These are phyloP conservation scores for Bombus consobrinus DNA, from an alignment of 1,140 invertebrate genomes.

Conservation along the genomic window DNA sequence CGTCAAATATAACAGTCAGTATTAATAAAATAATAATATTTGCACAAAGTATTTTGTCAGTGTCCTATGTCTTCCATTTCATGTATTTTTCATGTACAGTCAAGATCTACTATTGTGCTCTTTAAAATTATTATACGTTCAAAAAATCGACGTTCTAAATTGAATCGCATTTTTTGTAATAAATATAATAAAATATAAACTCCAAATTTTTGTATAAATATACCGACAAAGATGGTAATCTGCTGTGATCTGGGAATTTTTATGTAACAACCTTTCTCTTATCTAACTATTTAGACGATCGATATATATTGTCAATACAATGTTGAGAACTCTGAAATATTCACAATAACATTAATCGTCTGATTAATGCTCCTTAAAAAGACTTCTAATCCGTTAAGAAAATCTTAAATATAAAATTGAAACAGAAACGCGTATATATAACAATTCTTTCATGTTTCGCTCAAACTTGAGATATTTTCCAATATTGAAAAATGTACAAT, in stretches of 20 bases:
- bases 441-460: not conserved
- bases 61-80: not conserved
- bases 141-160: not conserved
- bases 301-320: too few species aligned
- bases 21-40: not conserved
- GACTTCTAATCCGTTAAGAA: too few species aligned
- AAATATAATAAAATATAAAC: not conserved
- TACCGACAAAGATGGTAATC: not conserved
- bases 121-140: not conserved
- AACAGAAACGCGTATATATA: too few species aligned
- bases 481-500: not conserved
- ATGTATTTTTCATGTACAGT: not conserved
- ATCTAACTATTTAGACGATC: too few species aligned
- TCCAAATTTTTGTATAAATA: not conserved
- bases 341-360: too few species aligned
- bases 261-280: too few species aligned
- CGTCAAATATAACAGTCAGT: not conserved
- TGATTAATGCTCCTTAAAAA: too few species aligned
- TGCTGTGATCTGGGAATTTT: too few species aligned
- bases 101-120: not conserved
- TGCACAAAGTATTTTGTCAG: not conserved
- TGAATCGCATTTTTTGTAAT: too few species aligned
- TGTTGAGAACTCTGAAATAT: too few species aligned
- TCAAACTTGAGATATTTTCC: not conserved
- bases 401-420: too few species aligned